Conservation (phyloP, 2,888 invertebrate species). For the Drosophila infuscata region DNA sequence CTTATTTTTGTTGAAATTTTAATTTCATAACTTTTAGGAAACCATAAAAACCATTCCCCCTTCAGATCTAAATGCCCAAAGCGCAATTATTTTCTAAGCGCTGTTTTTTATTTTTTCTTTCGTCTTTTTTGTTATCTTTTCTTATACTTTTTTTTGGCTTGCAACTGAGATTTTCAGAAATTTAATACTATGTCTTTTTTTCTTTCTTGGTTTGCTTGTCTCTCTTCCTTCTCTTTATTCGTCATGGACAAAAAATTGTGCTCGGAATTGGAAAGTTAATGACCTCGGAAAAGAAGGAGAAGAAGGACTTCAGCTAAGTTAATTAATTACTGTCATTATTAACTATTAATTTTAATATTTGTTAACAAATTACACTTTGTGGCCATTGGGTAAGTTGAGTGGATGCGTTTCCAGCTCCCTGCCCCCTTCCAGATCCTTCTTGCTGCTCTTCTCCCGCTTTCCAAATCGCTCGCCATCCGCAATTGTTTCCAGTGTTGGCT, state of each 20-base stretch:
- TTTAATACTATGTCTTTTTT: constrained; percentile 67
- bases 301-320: not conserved
- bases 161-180: constrained; percentile 64
- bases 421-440: constrained; percentile 61
- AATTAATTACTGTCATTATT: not conserved
- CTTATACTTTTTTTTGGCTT: constrained; percentile 53
- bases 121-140: constrained; percentile 27
- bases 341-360: not conserved
- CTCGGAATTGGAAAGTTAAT: not conserved
- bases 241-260: constrained; percentile 15
- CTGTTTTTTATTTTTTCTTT: constrained; percentile 42
- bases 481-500: constrained; percentile 91
- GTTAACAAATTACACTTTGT: constrained; percentile 33
- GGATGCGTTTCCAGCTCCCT: constrained; percentile 69
- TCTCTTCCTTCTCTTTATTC: constrained; percentile 52
- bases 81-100: constrained; percentile 20
- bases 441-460: constrained; percentile 77
- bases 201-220: not conserved
- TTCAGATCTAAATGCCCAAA: constrained; percentile 42
- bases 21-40: too few species aligned
- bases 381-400: constrained; percentile 54
- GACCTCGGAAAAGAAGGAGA: not conserved
- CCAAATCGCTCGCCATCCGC: constrained; percentile 91
- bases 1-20: not conserved
- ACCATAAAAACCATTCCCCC: not conserved